Evolutionary conservation across 2,888 invertebrate species (phyloP), one percentile per base, ranked within the genome.

Genomic region (Argynnis bischoffii): DNA sequence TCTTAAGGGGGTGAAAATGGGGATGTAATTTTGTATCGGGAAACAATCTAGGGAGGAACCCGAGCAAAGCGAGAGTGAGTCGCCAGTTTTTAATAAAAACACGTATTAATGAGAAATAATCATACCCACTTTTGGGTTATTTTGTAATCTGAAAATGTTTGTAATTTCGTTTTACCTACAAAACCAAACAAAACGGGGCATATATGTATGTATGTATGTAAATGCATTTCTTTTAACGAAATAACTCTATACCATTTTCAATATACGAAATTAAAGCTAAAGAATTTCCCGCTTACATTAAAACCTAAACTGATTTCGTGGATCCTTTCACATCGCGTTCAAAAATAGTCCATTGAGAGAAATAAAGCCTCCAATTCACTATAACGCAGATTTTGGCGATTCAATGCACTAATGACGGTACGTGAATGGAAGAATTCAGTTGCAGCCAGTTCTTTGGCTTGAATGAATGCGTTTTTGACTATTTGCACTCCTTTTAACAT

Each of bases 371-470:
- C 75, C 78, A 77, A 78, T 79, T 78, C 77, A 76, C 76, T 79
- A 79, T 78, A 81, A 78, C 76, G 79, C 78, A 77, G 85, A 87
- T 83, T 88, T 89, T 81, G 90, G 89, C 81, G 81, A 87, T 89
- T 90, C 86, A 90, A 89, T 89, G 82, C 83, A 81, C 82, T 89
- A 89, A 88, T 88, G 87, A 77, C 77, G 81, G 77, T 78, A 78
- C 75, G 79, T 87, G 85, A 87, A 88, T 87, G 82, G 83, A 81
- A 81, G 84, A 76, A 77, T 76, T 76, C 75, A 74, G 77, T 79
- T 83, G 83, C 83, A 84, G 84, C 82, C 82, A 80, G 82, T 77
- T 76, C 72, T 74, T 77, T 77, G 71, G 75, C 73, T 67, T 80
- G 72, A 74, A 72, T 74, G 72, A 72, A 71, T 71, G 69, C 74